Evolutionary conservation across 2,888 invertebrate genomes (phyloP).

Genomic region (Macropis europaea): DNA sequence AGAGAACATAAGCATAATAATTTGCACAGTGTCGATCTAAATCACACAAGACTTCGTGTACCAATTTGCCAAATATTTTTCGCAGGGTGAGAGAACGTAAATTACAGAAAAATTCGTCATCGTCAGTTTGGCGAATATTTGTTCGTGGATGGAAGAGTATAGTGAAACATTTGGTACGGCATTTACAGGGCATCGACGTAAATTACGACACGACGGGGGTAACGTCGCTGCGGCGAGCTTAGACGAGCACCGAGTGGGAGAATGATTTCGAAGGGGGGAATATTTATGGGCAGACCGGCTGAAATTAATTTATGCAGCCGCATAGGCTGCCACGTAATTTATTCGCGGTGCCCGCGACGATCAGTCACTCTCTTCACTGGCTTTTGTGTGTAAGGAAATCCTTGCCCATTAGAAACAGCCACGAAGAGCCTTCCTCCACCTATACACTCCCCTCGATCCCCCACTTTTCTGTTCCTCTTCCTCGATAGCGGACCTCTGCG

Average conservation of each 20-base stretch:
- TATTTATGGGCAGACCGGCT: conserved; percentile 76
- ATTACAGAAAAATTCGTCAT: too few species aligned
- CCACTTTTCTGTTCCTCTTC: conserved; percentile 39
- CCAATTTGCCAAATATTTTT: too few species aligned
- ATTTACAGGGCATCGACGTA: conserved; percentile 58
- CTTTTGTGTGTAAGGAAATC: conserved; percentile 74
- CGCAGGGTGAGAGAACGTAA: too few species aligned
- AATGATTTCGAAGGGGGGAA: conserved; percentile 72
- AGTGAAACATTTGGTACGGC: too few species aligned
- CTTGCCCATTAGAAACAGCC: conserved; percentile 67
- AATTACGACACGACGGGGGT: conserved; percentile 58
- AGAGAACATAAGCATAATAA: too few species aligned
- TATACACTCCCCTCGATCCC: conserved; percentile 31
- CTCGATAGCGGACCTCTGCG: conserved; percentile 37
- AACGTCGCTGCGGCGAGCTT: conserved; percentile 37
- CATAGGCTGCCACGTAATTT: conserved; percentile 78
- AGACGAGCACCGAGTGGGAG: conserved; percentile 52
- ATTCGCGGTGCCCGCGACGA: conserved; percentile 75
- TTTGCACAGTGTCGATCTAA: too few species aligned
- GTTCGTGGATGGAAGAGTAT: background rate
- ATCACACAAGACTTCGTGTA: too few species aligned
- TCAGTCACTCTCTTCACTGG: conserved; percentile 76
- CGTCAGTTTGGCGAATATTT: background rate
- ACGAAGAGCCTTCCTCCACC: conserved; percentile 56
- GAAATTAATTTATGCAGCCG: conserved; percentile 79